These are phyloP conservation scores for Leptatherina wallacei DNA, from an alignment of 2,797 vertebrate genomes.

Conservation along the genomic window DNA sequence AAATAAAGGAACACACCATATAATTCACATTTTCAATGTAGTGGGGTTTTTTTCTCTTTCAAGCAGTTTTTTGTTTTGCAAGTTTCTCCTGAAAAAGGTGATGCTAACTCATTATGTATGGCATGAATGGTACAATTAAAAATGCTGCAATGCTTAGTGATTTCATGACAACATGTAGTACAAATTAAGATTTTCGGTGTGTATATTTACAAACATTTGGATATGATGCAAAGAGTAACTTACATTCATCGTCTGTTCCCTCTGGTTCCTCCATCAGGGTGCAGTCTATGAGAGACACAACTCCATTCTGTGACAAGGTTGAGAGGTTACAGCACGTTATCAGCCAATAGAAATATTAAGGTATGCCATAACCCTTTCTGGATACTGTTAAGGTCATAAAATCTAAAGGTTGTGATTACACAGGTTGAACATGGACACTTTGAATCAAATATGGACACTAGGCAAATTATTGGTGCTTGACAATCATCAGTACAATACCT, in stretches of 20 bases:
- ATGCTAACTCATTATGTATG: background rate
- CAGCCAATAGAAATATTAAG: background rate
- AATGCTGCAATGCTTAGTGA: background rate
- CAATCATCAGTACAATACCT: background rate
- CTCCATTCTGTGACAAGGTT: slow-evolving; percentile 87
- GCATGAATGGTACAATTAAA: background rate
- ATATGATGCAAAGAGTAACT: slow-evolving; percentile 49
- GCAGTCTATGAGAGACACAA: slow-evolving; percentile 96
- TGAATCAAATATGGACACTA: background rate
- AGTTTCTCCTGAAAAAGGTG: background rate
- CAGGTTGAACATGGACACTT: background rate
- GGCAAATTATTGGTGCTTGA: background rate
- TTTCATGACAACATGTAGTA: background rate
- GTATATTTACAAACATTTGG: background rate
- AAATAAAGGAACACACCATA: background rate
- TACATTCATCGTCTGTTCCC: slow-evolving; percentile 92
- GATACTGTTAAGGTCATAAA: background rate
- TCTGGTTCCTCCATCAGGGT: slow-evolving; percentile 95
- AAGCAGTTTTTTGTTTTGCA: too few species aligned
- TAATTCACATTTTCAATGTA: background rate
- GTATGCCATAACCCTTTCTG: background rate
- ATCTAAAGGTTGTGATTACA: background rate
- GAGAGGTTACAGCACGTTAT: slow-evolving; percentile 25
- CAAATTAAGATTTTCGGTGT: background rate
- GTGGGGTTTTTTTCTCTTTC: too few species aligned